Conservation (phyloP, 1,140 invertebrate species). For the Mamestra configurata region DNA sequence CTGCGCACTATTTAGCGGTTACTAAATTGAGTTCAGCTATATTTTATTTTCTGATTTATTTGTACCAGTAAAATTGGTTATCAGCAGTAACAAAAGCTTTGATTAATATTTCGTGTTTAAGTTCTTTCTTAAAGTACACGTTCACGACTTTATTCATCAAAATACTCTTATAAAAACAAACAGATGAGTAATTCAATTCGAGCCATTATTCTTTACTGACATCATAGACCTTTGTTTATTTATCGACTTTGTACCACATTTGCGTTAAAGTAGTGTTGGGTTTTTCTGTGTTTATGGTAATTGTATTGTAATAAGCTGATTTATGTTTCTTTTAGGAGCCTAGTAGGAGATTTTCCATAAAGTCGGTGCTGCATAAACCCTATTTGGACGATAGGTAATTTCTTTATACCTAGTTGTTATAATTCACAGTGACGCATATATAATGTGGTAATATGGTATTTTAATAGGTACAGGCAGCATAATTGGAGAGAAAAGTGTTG, state of each 20-base stretch:
- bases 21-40: background rate
- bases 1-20: background rate
- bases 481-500: background rate
- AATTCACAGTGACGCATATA: background rate
- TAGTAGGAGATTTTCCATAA: background rate
- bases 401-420: background rate
- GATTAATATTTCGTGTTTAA: background rate
- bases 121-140: background rate
- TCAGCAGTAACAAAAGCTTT: background rate
- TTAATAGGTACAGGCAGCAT: background rate
- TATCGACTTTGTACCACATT: conserved; percentile 7
- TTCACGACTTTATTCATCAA: background rate
- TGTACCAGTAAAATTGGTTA: background rate
- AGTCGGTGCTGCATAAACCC: background rate
- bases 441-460: no score
- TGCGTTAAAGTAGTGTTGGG: no score
- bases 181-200: conserved; percentile 14
- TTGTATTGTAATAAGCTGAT: background rate
- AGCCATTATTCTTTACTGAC: conserved; percentile 10
- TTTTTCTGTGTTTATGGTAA: background rate
- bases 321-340: background rate
- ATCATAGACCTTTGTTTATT: background rate
- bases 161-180: conserved; percentile 10
- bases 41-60: background rate
- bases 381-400: background rate